These are phyloP conservation scores for Pinctada fucata DNA, from an alignment of 2,888 invertebrate genomes.

Conservation along the genomic window DNA sequence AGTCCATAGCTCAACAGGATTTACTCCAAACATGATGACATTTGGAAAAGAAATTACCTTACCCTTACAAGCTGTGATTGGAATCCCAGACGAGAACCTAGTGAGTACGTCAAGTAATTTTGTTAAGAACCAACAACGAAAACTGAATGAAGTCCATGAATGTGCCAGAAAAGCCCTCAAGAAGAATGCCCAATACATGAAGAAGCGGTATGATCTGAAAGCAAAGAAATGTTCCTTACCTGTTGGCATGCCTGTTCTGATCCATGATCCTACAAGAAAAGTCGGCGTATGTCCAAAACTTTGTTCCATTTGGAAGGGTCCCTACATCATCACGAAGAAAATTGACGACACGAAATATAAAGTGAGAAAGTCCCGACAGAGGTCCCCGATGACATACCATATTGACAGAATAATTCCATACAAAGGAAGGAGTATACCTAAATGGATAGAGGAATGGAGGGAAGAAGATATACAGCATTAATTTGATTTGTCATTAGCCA, in stretches of 20 bases:
- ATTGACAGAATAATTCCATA: slow-evolving; percentile 37
- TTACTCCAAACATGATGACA: slow-evolving; percentile 3
- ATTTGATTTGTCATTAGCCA: not conserved
- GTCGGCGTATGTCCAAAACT: slow-evolving; percentile 39
- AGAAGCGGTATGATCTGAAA: slow-evolving; percentile 43
- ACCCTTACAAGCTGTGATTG: slow-evolving; percentile 5
- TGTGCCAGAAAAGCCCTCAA: slow-evolving; percentile 33
- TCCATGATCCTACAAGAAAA: slow-evolving; percentile 33
- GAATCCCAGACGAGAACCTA: not conserved
- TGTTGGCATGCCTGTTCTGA: slow-evolving; percentile 38
- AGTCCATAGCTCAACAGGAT: not conserved
- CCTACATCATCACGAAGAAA: slow-evolving; percentile 31
- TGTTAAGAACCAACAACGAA: not conserved
- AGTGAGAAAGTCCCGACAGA: slow-evolving; percentile 21
- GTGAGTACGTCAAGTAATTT: not conserved
- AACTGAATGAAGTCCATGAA: slow-evolving; percentile 25
- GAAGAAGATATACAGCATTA: not conserved
- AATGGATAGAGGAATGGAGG: slow-evolving; percentile 17
- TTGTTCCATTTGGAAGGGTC: slow-evolving; percentile 43
- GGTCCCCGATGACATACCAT: slow-evolving; percentile 29
- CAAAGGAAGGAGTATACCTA: slow-evolving; percentile 27
- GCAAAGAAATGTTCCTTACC: slow-evolving; percentile 30
- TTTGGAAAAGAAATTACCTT: slow-evolving; percentile 3
- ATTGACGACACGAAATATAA: slow-evolving; percentile 39
- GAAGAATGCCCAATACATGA: slow-evolving; percentile 35